phyloP scores from a whole-genome alignment of 1,140 invertebrate genomes.

The Diabrotica undecimpunctata region DNA sequence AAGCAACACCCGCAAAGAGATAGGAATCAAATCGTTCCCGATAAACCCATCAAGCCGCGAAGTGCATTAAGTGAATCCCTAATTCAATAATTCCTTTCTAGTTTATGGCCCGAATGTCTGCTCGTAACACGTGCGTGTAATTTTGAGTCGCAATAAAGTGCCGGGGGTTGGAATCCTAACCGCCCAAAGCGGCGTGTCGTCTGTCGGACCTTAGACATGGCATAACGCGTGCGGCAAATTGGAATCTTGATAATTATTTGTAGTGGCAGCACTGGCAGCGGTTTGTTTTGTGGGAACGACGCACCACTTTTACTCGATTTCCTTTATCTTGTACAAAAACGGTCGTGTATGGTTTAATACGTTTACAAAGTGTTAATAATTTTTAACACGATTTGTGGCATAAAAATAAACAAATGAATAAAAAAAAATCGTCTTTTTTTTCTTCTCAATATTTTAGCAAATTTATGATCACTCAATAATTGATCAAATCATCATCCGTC shows the following conservation, averaged over 20 bases:
- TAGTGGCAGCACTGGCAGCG: neutral
- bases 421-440: too few relatives aligned
- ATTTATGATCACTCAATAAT: too few relatives aligned
- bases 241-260: conserved; percentile 2
- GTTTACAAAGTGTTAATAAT: too few relatives aligned
- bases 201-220: neutral
- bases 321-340: too few relatives aligned
- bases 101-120: neutral
- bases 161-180: neutral
- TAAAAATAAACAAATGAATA: too few relatives aligned
- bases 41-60: neutral
- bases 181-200: neutral
- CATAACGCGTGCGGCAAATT: neutral
- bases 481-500: too few relatives aligned
- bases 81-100: conserved; percentile 1
- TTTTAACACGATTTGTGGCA: too few relatives aligned
- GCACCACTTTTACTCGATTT: too few relatives aligned
- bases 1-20: too few relatives aligned
- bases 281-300: neutral
- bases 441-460: too few relatives aligned
- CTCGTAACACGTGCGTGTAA: conserved; percentile 1
- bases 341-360: too few relatives aligned
- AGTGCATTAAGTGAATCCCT: neutral
- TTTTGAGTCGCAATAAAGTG: conserved; percentile 1
- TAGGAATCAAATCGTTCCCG: neutral